Base-by-base conservation (phyloP, 2,797 vertebrate genomes). In the Amniataba percoides region DNA sequence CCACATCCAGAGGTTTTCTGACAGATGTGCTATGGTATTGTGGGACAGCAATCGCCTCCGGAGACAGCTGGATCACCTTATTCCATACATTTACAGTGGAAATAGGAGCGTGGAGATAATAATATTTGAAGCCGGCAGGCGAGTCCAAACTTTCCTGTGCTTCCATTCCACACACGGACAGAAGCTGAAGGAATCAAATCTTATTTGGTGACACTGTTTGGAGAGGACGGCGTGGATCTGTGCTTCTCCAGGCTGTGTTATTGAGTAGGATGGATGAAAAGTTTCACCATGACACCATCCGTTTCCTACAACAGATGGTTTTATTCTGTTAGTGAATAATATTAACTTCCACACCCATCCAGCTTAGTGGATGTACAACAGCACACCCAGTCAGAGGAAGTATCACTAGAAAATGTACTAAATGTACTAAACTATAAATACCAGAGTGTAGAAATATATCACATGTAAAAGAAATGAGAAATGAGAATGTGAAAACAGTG, bases 21-120 rank as follows among this genome's bases (percentile, higher is more conserved):
- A 85, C 82, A 79, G 80, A 77, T 70, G 77, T 40, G 77, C 55
- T 39, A 21, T 18, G 64, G 74, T 72, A 78, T 70, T 71, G 73
- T 62, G 40, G 71, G 64, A 25, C 39, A n/a, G 51, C 5, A 10
- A 45, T 61, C 3, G 7, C 64, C 73, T 74, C 81, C 5, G 4
- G 80, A 80, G 84, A 67, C 77, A 48, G 66, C 31, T 31, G 43
- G 57, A 85, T 81, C 80, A 76, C 80, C 80, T 86, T 77, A 67
- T 86, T 85, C 82, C 83, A 83, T 80, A 87, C 63, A 79, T 85
- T 79, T 80, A 80, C 71, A 65, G 56, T 66, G 75, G 62, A 80
- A 83, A 67, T 49, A 60, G 51, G 77, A 71, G 70, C 63, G 23
- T 74, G 74, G 19, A 69, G 68, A 84, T 82, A 79, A 46, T 53